A percentile compares a stretch with the other conserved stretches of the same genome.
Evolutionary conservation across 2,797 vertebrate species (phyloP).

Genomic region (Sebastes umbrosus): DNA sequence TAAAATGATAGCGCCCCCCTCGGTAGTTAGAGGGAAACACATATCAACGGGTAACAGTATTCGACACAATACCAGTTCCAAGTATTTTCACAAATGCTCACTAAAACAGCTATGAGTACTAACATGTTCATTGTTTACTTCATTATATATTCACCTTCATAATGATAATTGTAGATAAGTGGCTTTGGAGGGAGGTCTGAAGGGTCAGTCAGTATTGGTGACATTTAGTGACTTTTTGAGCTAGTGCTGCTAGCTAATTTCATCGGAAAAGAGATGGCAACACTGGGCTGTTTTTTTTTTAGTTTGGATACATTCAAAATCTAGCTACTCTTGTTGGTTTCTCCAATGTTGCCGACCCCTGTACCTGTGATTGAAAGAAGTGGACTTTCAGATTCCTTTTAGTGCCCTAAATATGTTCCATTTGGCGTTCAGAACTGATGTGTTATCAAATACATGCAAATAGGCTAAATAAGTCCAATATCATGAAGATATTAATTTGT

Average conservation of each 20-base stretch:
- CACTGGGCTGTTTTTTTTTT: no score
- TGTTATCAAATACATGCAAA: not conserved
- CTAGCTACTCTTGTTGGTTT: not conserved
- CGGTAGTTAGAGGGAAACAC: no score
- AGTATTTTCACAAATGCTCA: not conserved
- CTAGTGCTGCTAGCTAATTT: not conserved
- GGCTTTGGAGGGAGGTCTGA: not conserved
- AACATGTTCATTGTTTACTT: not conserved
- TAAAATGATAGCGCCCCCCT: no score
- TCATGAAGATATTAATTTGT: not conserved
- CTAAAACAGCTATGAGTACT: not conserved
- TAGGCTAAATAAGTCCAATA: not conserved
- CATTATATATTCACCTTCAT: not conserved
- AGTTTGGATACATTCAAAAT: not conserved
- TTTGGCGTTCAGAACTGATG: not conserved
- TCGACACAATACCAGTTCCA: not conserved
- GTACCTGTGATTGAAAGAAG: not conserved
- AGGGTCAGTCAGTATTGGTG: not conserved
- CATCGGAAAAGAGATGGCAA: not conserved
- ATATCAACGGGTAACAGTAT: no score
- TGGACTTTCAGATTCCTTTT: not conserved
- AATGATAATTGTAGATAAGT: not conserved
- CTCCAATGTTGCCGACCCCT: not conserved
- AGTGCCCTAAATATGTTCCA: not conserved
- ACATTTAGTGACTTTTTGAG: not conserved